phyloP scores from a whole-genome alignment of 2,797 vertebrate species.

The Choloepus didactylus region DNA sequence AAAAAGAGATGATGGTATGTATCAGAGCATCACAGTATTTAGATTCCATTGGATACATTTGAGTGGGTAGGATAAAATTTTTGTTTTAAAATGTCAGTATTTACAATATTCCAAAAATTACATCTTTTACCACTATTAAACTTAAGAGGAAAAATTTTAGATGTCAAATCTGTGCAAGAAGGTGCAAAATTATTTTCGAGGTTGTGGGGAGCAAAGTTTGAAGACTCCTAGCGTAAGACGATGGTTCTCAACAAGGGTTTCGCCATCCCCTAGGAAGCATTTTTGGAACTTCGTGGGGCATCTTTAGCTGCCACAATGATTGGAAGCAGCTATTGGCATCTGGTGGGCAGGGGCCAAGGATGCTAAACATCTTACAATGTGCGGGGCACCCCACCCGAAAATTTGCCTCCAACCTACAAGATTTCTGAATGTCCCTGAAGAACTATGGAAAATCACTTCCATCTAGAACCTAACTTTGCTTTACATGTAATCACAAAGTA shows the following conservation, averaged over 20 bases:
- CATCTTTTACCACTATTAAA: too few relatives aligned
- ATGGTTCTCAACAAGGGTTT: neutral
- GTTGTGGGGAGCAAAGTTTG: neutral
- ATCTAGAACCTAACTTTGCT: neutral
- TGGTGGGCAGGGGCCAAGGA: neutral
- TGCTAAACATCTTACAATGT: neutral
- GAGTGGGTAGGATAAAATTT: conserved; percentile 22
- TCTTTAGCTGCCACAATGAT: neutral
- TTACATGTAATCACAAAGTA: neutral
- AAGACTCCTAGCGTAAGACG: neutral
- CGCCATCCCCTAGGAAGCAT: neutral
- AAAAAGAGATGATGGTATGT: neutral
- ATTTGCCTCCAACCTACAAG: neutral
- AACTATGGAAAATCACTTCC: neutral
- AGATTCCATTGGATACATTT: neutral
- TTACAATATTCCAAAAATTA: too few relatives aligned
- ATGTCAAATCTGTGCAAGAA: too few relatives aligned
- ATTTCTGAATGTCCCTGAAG: neutral
- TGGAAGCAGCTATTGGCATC: neutral
- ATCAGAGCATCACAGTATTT: conserved; percentile 25
- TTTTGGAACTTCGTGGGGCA: neutral
- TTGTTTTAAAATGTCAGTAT: neutral
- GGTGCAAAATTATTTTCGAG: neutral
- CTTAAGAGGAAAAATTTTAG: too few relatives aligned
- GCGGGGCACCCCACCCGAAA: neutral